These are phyloP conservation scores for Chrosomus eos DNA, from an alignment of 2,797 vertebrate genomes.

Conservation along the genomic window DNA sequence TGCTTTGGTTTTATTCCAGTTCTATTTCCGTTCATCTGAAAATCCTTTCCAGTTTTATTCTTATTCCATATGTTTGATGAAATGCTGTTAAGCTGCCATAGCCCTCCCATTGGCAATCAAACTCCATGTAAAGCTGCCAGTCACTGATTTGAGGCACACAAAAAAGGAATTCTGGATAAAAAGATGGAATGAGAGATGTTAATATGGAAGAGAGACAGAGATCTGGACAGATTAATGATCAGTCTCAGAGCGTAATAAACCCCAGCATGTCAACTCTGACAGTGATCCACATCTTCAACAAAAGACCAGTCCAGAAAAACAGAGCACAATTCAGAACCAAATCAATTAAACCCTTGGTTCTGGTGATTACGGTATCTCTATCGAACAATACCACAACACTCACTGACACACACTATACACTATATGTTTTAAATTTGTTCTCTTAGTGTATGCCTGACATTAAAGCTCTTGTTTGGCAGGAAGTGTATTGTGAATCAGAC, in stretches of 20 bases:
- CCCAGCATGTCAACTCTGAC: slow-evolving; percentile 41
- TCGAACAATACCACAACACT: slow-evolving; percentile 43
- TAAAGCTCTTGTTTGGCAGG: slow-evolving; percentile 12
- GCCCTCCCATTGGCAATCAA: background rate
- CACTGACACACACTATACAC: slow-evolving; percentile 24
- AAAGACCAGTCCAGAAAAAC: slow-evolving; percentile 42
- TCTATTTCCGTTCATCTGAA: background rate
- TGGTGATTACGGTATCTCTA: slow-evolving; percentile 51
- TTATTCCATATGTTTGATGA: slow-evolving; percentile 30
- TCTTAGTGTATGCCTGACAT: background rate
- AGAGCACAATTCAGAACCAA: slow-evolving; percentile 41
- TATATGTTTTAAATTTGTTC: background rate
- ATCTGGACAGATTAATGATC: slow-evolving; percentile 52
- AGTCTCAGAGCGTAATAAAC: slow-evolving; percentile 50
- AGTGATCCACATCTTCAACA: slow-evolving; percentile 43
- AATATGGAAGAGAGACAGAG: slow-evolving; percentile 21
- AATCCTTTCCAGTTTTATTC: slow-evolving; percentile 14
- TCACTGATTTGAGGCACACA: background rate
- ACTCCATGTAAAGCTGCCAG: slow-evolving; percentile 14
- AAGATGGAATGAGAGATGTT: slow-evolving; percentile 26
- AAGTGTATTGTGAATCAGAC: slow-evolving; percentile 1
- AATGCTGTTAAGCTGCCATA: background rate
- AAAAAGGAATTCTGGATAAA: background rate
- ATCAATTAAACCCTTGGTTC: slow-evolving; percentile 51
- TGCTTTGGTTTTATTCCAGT: slow-evolving; percentile 12